Base-by-base conservation (phyloP, 2,797 vertebrate species). In the Lepus oiostolus region DNA sequence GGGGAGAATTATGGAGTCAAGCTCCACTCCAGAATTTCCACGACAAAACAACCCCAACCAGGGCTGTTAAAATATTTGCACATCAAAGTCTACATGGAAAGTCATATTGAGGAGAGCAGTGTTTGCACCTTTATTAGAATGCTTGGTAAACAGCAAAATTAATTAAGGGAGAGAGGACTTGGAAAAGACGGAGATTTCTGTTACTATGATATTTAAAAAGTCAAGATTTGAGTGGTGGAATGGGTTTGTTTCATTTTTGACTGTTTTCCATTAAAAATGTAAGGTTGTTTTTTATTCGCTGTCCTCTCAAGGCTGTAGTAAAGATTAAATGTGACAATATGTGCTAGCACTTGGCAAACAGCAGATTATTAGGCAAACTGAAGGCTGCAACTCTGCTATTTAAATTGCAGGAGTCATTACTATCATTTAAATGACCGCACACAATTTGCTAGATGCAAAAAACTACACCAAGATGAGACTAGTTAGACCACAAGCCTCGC, bases 321-420 rank as follows among this genome's bases (percentile, higher is more conserved):
- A 89, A 74, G 68, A 95, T 79, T 62, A 94, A 62, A 75, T 76
- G 50, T 38, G 70, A 60, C 58, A 65, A 81, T 54, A 77, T 35
- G 19, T 19, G 42, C 68, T 5, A 35, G 3, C 22, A 83, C 28
- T 93, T 90, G 52, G 47, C 22, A 94, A 93, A 71, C 9, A 80
- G 30, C 85, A 91, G 71, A 71, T 82, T 82, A 65, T 76, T 67
- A 80, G 60, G 63, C 22, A 89, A 80, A 86, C 17, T 86, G 79
- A 86, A 93, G n/a, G 21, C 7, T 63, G 38, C 16, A 47, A 19
- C 52, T 52, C 47, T 14, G 10, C 4, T 67, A 90, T 74, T 75
- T 67, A 65, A 11, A 74, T 77, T 77, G 13, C 11, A 82, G 54
- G 42, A 28, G 54, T 71, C 24, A 50, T 11, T 60, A 30, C 62